phyloP scores from a whole-genome alignment of 2,888 invertebrate species.

The Ctena decussata region DNA sequence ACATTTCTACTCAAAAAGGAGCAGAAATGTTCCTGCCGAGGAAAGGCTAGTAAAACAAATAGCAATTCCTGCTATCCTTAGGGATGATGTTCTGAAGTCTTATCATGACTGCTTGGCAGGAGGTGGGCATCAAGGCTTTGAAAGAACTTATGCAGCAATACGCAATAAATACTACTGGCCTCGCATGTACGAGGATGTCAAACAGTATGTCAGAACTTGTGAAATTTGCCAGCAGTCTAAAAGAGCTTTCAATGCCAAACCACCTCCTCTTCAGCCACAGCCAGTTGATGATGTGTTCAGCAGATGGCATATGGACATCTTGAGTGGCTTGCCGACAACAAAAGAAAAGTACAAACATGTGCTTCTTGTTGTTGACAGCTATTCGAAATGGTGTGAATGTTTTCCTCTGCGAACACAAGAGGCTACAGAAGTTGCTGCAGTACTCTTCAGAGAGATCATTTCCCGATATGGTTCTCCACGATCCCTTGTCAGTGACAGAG shows the following conservation, averaged over 20 bases:
- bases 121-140: constrained; percentile 63
- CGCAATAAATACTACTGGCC: constrained; percentile 62
- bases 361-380: constrained; percentile 57
- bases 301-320: constrained; percentile 60
- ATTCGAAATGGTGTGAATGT: constrained; percentile 56
- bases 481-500: constrained; percentile 42
- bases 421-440: constrained; percentile 43
- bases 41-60: constrained; percentile 7
- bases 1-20: constrained; percentile 11
- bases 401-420: constrained; percentile 29
- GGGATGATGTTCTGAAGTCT: constrained; percentile 42
- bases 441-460: constrained; percentile 46
- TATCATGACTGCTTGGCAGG: constrained; percentile 56
- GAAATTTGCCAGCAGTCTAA: constrained; percentile 54
- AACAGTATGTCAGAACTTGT: constrained; percentile 49
- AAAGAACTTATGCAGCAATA: constrained; percentile 57
- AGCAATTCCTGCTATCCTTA: constrained; percentile 24
- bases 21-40: not conserved
- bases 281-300: constrained; percentile 24
- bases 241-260: constrained; percentile 19
- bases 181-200: constrained; percentile 56
- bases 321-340: constrained; percentile 41
- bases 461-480: constrained; percentile 39
- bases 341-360: constrained; percentile 55
- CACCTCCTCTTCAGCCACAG: constrained; percentile 49